These are phyloP conservation scores for Cepaea nemoralis DNA, from an alignment of 1,140 invertebrate genomes.

Conservation along the genomic window DNA sequence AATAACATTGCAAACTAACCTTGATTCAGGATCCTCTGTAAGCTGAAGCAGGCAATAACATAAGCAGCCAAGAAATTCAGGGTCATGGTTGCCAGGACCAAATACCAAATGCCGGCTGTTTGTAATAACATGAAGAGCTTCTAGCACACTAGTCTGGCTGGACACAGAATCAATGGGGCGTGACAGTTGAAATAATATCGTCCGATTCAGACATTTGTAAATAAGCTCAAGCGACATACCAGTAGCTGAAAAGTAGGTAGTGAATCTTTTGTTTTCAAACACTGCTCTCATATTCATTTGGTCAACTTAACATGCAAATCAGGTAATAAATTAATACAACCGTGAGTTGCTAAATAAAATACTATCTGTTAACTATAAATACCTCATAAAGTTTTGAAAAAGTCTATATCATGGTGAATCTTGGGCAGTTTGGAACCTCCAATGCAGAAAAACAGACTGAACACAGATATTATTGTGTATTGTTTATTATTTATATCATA, in stretches of 20 bases:
- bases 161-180: constrained; percentile 84
- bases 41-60: constrained; percentile 95
- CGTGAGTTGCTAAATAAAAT: too few relatives aligned
- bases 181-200: constrained; percentile 92
- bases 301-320: too few relatives aligned
- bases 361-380: too few relatives aligned
- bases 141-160: constrained; percentile 91
- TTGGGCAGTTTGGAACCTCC: too few relatives aligned
- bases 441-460: too few relatives aligned
- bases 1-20: constrained; percentile 72
- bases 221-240: constrained; percentile 80
- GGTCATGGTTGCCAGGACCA: constrained; percentile 92
- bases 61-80: constrained; percentile 94
- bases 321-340: too few relatives aligned
- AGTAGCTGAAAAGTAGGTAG: constrained; percentile 67
- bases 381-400: too few relatives aligned
- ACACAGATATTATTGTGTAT: too few relatives aligned
- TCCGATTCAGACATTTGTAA: constrained; percentile 93
- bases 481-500: too few relatives aligned
- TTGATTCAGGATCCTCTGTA: constrained; percentile 89
- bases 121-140: constrained; percentile 93
- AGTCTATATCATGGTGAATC: too few relatives aligned
- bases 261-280: too few relatives aligned
- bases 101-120: constrained; percentile 87
- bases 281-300: too few relatives aligned